A percentile compares a stretch with the other conserved stretches of the same genome.
These are phyloP conservation scores for Gymnoscelis rufifasciata DNA, from an alignment of 2,888 invertebrate genomes.

Conservation along the genomic window DNA sequence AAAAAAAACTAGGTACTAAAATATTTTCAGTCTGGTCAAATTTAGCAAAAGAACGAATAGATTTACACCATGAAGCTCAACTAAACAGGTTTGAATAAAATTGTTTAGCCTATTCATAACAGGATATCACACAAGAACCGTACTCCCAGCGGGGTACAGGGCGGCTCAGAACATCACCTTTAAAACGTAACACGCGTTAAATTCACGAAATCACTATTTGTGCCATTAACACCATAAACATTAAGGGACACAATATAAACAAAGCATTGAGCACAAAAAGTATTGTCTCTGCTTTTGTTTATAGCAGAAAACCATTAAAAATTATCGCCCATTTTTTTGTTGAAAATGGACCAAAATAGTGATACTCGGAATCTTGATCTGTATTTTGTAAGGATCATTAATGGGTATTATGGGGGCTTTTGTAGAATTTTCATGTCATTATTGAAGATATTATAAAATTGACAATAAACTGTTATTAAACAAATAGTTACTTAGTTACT, in stretches of 20 bases:
- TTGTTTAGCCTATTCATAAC: background rate
- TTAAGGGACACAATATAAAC: slow-evolving; percentile 54
- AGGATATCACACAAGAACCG: slow-evolving; percentile 6
- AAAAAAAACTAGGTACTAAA: too few relatives aligned
- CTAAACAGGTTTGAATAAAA: background rate
- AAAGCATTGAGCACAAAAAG: slow-evolving; percentile 47
- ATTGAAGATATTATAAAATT: slow-evolving; percentile 16
- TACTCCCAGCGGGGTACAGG: slow-evolving; percentile 29
- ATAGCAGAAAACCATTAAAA: slow-evolving; percentile 65
- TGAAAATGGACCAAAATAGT: background rate
- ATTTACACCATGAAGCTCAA: background rate
- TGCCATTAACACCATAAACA: slow-evolving; percentile 51
- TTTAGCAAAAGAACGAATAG: too few relatives aligned
- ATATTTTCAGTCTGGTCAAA: too few relatives aligned
- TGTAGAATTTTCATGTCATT: slow-evolving; percentile 35
- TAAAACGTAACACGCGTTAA: slow-evolving; percentile 51
- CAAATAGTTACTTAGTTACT: too few relatives aligned
- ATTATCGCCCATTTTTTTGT: slow-evolving; percentile 45
- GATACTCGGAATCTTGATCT: slow-evolving; percentile 21
- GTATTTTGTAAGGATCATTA: slow-evolving; percentile 33
- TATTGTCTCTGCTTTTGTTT: slow-evolving; percentile 50
- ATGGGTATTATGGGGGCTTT: slow-evolving; percentile 34
- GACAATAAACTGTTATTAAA: background rate
- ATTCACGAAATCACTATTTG: slow-evolving; percentile 63
- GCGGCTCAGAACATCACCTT: slow-evolving; percentile 8